Conservation (phyloP, 2,888 invertebrate genomes). For the Heteromyza rotundicornis region DNA sequence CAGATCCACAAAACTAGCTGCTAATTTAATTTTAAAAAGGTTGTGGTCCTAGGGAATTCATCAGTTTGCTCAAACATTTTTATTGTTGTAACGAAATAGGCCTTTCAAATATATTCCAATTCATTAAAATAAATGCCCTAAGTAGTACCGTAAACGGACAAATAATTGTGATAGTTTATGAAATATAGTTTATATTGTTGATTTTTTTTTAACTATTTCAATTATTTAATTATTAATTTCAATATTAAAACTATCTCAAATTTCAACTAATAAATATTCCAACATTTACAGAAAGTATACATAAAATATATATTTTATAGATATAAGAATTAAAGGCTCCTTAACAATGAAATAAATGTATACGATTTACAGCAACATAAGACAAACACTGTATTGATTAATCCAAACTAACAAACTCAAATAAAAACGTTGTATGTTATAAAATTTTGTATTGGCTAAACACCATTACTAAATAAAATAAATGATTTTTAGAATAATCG, state of each 20-base stretch:
- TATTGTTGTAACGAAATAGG: neutral
- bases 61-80: neutral
- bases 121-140: neutral
- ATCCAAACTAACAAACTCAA: neutral
- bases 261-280: neutral
- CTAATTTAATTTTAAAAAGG: neutral
- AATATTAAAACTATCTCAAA: no score
- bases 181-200: slow-evolving; percentile 15
- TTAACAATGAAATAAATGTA: neutral
- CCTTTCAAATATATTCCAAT: neutral
- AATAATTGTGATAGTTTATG: slow-evolving; percentile 20
- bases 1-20: neutral
- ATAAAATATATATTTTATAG: neutral
- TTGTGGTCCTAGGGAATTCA: neutral
- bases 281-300: neutral
- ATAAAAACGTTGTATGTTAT: neutral
- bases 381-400: neutral
- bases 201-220: slow-evolving; percentile 10
- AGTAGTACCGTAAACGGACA: slow-evolving; percentile 1
- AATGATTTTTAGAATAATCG: no score
- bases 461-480: neutral
- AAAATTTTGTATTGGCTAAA: neutral
- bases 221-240: neutral
- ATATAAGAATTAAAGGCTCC: neutral
- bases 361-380: neutral